A percentile compares a stretch with the other conserved stretches of the same genome.
These are phyloP conservation scores for Cyclina sinensis DNA, from an alignment of 1,140 invertebrate genomes.

Conservation along the genomic window DNA sequence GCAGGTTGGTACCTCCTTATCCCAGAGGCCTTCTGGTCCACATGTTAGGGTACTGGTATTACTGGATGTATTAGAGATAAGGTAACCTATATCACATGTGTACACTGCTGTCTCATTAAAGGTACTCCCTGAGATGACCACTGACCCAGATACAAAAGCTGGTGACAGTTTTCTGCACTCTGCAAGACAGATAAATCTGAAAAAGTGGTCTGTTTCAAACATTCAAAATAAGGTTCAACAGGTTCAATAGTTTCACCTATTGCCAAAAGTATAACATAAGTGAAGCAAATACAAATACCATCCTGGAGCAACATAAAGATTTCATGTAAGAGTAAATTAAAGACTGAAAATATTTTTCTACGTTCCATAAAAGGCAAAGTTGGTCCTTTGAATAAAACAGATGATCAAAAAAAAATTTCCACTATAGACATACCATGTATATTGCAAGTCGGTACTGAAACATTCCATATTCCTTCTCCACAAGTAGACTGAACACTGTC, in stretches of 20 bases:
- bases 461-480: not conserved
- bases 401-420: too few species aligned
- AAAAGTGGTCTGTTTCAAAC: too few species aligned
- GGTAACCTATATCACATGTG: constrained; percentile 56
- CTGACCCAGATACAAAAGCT: constrained; percentile 66
- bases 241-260: too few species aligned
- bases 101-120: constrained; percentile 65
- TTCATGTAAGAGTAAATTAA: too few species aligned
- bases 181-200: not conserved
- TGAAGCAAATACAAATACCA: too few species aligned
- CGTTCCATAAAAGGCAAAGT: too few species aligned
- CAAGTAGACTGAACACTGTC: not conserved
- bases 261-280: too few species aligned
- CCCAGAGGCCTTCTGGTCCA: constrained; percentile 49
- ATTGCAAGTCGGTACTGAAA: not conserved
- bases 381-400: too few species aligned
- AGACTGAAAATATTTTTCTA: too few species aligned
- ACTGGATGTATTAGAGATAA: constrained; percentile 10
- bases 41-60: constrained; percentile 26
- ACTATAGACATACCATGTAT: constrained; percentile 42
- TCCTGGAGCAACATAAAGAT: too few species aligned
- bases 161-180: constrained; percentile 70
- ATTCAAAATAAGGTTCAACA: too few species aligned
- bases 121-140: constrained; percentile 79
- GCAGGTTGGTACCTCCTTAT: constrained; percentile 38